Percentiles rank a stretch among this genome's conserved stretches.
phyloP scores from a whole-genome alignment of 1,140 invertebrate species.

The Batillaria attramentaria region DNA sequence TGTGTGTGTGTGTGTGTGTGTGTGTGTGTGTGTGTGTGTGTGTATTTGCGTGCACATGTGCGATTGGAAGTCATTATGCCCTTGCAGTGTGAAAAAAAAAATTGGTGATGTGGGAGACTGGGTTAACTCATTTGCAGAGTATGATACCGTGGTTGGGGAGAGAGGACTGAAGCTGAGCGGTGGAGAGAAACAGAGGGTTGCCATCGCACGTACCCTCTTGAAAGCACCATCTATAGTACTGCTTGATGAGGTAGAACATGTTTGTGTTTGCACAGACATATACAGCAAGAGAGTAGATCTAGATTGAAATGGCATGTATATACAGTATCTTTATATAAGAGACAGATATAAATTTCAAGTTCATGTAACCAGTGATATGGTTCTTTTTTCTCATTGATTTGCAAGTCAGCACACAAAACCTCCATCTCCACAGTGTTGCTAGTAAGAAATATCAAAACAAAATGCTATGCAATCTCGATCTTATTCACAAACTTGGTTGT shows the following conservation, averaged over 20 bases:
- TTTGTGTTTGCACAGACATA: too few relatives aligned
- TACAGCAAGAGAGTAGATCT: too few relatives aligned
- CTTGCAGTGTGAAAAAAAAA: not conserved
- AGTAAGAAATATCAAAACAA: too few relatives aligned
- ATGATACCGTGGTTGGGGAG: conserved; percentile 82
- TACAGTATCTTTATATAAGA: too few relatives aligned
- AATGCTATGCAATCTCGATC: not conserved
- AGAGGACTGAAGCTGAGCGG: conserved; percentile 78
- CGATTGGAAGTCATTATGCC: not conserved
- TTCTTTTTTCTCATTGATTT: too few relatives aligned
- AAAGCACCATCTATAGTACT: conserved; percentile 69
- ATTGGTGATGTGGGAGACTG: not conserved
- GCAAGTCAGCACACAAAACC: too few relatives aligned
- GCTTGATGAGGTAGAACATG: conserved; percentile 66
- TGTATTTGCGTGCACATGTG: conserved; percentile 2
- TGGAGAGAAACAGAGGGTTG: conserved; percentile 81
- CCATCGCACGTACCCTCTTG: conserved; percentile 70
- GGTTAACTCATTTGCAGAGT: conserved; percentile 49
- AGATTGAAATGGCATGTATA: too few relatives aligned
- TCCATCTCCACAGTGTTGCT: too few relatives aligned
- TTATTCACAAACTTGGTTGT: too few relatives aligned
- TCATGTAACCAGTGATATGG: too few relatives aligned
- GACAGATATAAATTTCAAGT: too few relatives aligned
- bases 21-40: not conserved
- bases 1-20: not conserved